A percentile compares a stretch with the other conserved stretches of the same genome.
Conservation (phyloP, 2,797 vertebrate species). For the Prionace glauca region DNA sequence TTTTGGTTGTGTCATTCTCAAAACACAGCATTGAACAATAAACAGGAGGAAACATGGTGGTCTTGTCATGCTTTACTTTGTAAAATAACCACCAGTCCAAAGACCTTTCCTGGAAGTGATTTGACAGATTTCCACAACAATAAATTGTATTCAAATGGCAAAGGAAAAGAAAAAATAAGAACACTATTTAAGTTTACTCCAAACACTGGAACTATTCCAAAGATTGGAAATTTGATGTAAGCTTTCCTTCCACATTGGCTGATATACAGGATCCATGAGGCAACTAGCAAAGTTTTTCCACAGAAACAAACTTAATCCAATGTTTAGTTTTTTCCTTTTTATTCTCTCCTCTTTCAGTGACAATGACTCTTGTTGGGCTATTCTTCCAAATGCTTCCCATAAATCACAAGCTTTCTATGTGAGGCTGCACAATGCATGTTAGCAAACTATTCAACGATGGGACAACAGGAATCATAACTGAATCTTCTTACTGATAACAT, state of each 20-base stretch:
- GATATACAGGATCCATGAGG: neutral
- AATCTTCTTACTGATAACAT: neutral
- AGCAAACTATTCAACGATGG: neutral
- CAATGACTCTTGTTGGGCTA: neutral
- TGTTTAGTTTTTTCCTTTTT: neutral
- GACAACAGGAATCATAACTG: neutral
- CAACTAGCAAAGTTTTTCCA: neutral
- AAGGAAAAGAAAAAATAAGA: neutral
- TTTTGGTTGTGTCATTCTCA: constrained; percentile 58
- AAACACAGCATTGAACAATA: constrained; percentile 71
- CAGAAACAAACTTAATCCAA: neutral
- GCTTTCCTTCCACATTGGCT: neutral
- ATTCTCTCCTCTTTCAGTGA: neutral
- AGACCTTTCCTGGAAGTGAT: constrained; percentile 54
- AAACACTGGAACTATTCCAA: neutral
- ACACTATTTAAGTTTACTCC: neutral
- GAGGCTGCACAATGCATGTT: neutral
- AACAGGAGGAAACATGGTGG: constrained; percentile 71
- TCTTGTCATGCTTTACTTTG: constrained; percentile 68
- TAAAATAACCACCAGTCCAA: constrained; percentile 60
- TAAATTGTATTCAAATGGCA: constrained; percentile 33
- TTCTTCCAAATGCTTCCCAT: neutral
- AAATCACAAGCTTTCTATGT: neutral
- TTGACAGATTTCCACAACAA: constrained; percentile 50
- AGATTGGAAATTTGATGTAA: neutral